A percentile compares a stretch with the other conserved stretches of the same genome.
Conservation (phyloP, 2,113 vertebrate genomes). For the Phalacrocorax carbo region DNA sequence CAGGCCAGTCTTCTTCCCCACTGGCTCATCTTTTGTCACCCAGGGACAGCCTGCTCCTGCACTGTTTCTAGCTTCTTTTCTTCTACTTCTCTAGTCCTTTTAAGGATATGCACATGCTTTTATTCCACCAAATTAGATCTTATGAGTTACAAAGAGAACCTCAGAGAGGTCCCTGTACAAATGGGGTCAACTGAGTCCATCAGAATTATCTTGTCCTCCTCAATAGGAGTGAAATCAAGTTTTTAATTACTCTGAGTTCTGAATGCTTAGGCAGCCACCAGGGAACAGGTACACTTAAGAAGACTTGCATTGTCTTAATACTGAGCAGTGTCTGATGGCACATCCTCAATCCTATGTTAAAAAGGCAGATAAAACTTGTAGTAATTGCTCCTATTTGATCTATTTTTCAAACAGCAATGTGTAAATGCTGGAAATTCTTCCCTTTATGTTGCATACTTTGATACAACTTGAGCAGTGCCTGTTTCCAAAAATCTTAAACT, state of each 20-base stretch:
- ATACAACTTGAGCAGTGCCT: background rate
- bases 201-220: background rate
- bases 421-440: background rate
- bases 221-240: background rate
- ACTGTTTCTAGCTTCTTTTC: background rate
- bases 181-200: background rate
- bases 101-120: background rate
- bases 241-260: background rate
- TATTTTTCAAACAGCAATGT: background rate
- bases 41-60: background rate
- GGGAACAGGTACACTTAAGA: background rate
- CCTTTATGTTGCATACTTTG: background rate
- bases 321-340: background rate
- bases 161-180: background rate
- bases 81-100: background rate
- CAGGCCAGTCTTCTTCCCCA: background rate
- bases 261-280: background rate
- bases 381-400: background rate
- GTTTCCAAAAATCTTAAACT: background rate
- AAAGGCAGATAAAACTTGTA: background rate
- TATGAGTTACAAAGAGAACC: background rate
- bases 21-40: rapidly evolving
- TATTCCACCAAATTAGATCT: background rate
- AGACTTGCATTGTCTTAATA: background rate
- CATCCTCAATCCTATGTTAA: background rate